Conservation (phyloP, 30 jellyfish, hydroid and myxozoan genomes). For the Turritopsis dohrnii region DNA sequence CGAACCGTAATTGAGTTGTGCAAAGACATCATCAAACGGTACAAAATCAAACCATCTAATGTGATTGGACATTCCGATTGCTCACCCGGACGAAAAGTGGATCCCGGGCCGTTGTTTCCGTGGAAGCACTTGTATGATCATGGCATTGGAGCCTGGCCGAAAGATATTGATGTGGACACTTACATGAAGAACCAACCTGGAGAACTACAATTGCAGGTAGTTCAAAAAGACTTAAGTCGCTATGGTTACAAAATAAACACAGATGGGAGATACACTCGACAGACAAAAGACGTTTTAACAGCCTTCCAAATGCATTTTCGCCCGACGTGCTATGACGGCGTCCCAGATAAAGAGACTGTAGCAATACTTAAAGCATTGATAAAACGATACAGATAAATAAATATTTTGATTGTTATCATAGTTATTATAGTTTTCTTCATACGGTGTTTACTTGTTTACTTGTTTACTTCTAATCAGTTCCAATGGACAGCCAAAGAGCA, state of each 20-base stretch:
- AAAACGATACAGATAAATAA: conserved; percentile 21
- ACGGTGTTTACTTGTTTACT: too few relatives aligned
- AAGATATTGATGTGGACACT: conserved; percentile 16
- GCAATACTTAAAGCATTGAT: conserved; percentile 37
- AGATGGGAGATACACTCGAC: conserved; percentile 6
- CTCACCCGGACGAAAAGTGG: conserved; percentile 47
- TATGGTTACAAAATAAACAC: conserved; percentile 40
- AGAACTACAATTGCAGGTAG: conserved; percentile 8
- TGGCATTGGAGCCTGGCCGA: conserved; percentile 62
- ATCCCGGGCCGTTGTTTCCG: conserved; percentile 51
- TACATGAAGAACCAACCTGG: not conserved
- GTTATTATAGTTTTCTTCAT: too few relatives aligned
- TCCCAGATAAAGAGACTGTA: conserved; percentile 15
- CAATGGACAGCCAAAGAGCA: too few relatives aligned
- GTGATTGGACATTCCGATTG: conserved; percentile 44
- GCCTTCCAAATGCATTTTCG: conserved; percentile 57
- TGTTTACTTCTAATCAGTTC: too few relatives aligned
- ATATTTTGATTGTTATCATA: too few relatives aligned
- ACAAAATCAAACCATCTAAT: conserved; percentile 32
- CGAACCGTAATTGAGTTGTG: conserved; percentile 22
- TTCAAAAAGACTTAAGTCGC: conserved; percentile 18
- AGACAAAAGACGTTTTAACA: conserved; percentile 19
- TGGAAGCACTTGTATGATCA: conserved; percentile 31
- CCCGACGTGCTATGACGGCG: conserved; percentile 29
- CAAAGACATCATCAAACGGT: conserved; percentile 32